These are phyloP conservation scores for Platichthys flesus DNA, from an alignment of 2,113 vertebrate species.

Conservation along the genomic window DNA sequence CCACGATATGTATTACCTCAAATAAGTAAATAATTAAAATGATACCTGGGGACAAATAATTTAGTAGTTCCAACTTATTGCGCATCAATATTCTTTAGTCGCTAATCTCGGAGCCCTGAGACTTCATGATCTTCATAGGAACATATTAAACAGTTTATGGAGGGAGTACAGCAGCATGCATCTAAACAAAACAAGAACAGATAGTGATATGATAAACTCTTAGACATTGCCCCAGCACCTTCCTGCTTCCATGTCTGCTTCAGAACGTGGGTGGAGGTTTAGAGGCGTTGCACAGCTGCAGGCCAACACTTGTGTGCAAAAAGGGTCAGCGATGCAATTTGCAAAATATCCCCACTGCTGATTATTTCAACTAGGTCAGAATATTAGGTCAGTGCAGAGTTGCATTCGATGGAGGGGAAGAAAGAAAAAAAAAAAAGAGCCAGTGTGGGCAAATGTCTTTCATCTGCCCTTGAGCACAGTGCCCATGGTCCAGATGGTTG, in stretches of 20 bases:
- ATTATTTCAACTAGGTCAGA: conserved; percentile 62
- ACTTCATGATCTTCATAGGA: too few relatives aligned
- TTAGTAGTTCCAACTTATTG: too few relatives aligned
- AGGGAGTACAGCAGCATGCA: conserved; percentile 3
- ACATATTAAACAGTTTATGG: too few relatives aligned
- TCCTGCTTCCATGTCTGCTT: conserved; percentile 12
- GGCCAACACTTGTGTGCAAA: conserved; percentile 41
- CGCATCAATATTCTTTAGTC: too few relatives aligned
- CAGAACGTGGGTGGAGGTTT: conserved; percentile 30
- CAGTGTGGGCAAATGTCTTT: conserved; percentile 45
- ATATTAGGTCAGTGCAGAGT: conserved; percentile 53
- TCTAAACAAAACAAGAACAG: background rate
- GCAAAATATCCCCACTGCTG: conserved; percentile 34
- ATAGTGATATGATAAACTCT: background rate
- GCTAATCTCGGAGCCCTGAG: too few relatives aligned
- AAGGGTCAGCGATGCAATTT: conserved; percentile 38
- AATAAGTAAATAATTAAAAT: background rate
- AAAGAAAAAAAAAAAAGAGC: background rate
- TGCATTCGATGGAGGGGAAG: background rate
- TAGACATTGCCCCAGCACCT: background rate
- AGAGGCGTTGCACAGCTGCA: conserved; percentile 12
- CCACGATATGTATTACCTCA: background rate
- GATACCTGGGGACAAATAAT: background rate
- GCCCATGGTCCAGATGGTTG: conserved; percentile 56
- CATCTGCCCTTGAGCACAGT: conserved; percentile 56